phyloP scores from a whole-genome alignment of 2,888 invertebrate genomes.

The Synanthedon tipuliformis region DNA sequence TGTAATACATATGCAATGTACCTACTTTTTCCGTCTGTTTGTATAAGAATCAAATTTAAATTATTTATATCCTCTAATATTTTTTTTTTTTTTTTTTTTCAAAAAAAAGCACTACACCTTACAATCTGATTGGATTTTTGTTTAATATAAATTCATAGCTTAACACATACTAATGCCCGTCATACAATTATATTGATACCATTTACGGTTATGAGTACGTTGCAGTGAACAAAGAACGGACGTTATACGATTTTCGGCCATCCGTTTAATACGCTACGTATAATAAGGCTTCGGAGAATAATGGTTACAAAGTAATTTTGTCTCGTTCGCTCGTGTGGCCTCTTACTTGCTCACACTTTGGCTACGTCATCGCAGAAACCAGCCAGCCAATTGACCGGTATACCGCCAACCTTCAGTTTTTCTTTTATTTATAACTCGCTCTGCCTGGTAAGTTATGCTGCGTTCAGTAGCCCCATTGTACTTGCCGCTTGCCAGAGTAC shows the following conservation, averaged over 20 bases:
- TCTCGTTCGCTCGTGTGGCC: not conserved
- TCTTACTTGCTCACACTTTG: slow-evolving; percentile 25
- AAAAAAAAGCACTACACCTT: no score
- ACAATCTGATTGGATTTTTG: no score
- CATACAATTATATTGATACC: slow-evolving; percentile 22
- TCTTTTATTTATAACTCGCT: slow-evolving; percentile 68
- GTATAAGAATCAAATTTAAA: no score
- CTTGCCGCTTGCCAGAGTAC: not conserved
- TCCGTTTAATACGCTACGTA: slow-evolving; percentile 54
- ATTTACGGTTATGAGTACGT: slow-evolving; percentile 29
- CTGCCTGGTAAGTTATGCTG: slow-evolving; percentile 59
- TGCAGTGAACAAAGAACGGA: slow-evolving; percentile 53
- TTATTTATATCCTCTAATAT: no score
- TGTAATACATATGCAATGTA: no score
- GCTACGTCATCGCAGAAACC: slow-evolving; percentile 66
- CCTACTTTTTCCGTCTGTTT: no score
- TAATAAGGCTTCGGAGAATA: slow-evolving; percentile 62
- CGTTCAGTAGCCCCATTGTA: slow-evolving; percentile 17
- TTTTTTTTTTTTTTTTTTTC: no score
- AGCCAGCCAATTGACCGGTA: slow-evolving; percentile 70
- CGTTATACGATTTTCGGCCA: slow-evolving; percentile 60
- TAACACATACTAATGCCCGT: slow-evolving; percentile 21
- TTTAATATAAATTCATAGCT: not conserved
- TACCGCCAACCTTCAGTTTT: slow-evolving; percentile 70
- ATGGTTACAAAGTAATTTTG: slow-evolving; percentile 29